phyloP scores from a whole-genome alignment of 2,888 invertebrate species.

The Ophion ellenae region DNA sequence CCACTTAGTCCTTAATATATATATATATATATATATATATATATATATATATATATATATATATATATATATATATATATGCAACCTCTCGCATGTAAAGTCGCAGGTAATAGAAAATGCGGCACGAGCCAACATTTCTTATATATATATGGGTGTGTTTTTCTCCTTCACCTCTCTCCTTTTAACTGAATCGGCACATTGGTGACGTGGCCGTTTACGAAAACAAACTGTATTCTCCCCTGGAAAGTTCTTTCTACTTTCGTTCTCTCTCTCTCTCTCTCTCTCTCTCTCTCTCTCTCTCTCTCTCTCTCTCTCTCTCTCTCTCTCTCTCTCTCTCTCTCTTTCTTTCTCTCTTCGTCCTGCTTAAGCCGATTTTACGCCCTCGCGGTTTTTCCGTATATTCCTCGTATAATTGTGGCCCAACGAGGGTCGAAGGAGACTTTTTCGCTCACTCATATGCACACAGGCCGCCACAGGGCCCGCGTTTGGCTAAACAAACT shows the following conservation, averaged over 20 bases:
- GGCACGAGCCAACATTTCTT: constrained; percentile 76
- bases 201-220: constrained; percentile 26
- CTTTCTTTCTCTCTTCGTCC: not conserved
- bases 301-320: not conserved
- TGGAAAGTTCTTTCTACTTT: no score
- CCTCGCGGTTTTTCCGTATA: not conserved
- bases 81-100: constrained; percentile 28
- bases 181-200: not conserved
- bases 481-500: constrained; percentile 16
- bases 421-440: not conserved
- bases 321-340: not conserved
- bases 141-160: not conserved
- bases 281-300: rapidly evolving
- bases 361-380: constrained; percentile 73
- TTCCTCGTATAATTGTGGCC: constrained; percentile 50
- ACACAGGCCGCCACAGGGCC: no score
- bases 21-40: constrained; percentile 7
- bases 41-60: constrained; percentile 25
- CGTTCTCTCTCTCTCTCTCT: rapidly evolving
- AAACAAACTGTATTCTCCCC: not conserved
- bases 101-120: constrained; percentile 71
- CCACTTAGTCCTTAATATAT: constrained; percentile 32
- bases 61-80: constrained; percentile 11
- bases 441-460: not conserved
- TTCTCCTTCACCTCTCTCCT: not conserved